Percentiles rank a stretch among this genome's conserved stretches.
phyloP scores from a whole-genome alignment of 1,140 invertebrate genomes.

The Drosophila jambulina region DNA sequence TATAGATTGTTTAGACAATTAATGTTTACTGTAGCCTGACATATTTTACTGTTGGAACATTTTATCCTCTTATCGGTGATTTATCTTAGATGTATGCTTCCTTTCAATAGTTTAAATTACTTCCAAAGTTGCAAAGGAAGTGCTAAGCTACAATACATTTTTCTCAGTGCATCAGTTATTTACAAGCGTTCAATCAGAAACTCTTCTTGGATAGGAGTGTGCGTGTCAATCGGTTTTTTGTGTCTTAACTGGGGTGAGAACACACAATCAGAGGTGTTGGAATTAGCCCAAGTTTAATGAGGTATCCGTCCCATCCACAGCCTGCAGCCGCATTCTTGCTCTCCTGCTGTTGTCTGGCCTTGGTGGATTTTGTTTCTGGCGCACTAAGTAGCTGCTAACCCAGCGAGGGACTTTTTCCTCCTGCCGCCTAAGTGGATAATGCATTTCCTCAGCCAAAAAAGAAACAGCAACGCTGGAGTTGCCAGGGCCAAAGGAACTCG shows the following conservation, averaged over 20 bases:
- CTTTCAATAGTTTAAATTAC: no score
- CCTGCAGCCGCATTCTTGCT: not conserved
- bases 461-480: constrained; percentile 44
- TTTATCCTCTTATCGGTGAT: no score
- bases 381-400: constrained; percentile 70
- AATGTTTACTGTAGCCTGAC: no score
- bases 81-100: not conserved
- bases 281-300: constrained; percentile 73
- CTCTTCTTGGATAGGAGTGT: constrained; percentile 13
- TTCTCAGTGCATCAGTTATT: constrained; percentile 12
- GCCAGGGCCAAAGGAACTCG: constrained; percentile 19
- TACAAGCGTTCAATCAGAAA: constrained; percentile 32
- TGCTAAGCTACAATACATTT: not conserved
- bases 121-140: no score
- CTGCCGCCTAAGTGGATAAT: constrained; percentile 76
- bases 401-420: constrained; percentile 61
- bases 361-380: constrained; percentile 48
- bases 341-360: constrained; percentile 50
- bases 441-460: constrained; percentile 69
- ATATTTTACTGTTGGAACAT: no score
- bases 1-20: no score
- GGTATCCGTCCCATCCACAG: constrained; percentile 29
- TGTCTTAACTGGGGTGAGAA: constrained; percentile 18
- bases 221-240: constrained; percentile 64
- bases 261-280: constrained; percentile 66